A percentile compares a stretch with the other conserved stretches of the same genome.
Evolutionary conservation across 2,797 vertebrate species (phyloP).

Genomic region (Sebastolobus alascanus): DNA sequence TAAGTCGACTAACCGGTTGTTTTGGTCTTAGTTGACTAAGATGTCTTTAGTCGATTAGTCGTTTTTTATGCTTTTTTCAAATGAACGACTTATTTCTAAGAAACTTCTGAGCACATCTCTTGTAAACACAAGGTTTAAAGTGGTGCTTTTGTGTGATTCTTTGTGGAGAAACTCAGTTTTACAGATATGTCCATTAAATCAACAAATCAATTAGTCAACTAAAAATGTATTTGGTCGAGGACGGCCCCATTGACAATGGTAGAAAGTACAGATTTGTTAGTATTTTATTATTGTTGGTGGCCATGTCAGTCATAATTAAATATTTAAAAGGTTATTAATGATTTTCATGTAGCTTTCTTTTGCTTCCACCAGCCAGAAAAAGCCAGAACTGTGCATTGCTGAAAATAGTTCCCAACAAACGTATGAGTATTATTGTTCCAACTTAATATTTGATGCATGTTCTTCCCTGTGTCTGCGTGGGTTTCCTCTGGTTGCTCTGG

Average conservation of each 20-base stretch:
- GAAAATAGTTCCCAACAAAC: background rate
- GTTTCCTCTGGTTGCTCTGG: conserved; percentile 31
- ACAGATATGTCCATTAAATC: no score
- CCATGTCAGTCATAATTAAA: background rate
- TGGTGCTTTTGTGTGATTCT: no score
- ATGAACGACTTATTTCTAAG: background rate
- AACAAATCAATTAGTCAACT: no score
- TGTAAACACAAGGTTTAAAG: background rate
- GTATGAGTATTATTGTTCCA: background rate
- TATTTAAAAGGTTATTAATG: background rate
- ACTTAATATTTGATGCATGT: background rate
- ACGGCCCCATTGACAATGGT: no score
- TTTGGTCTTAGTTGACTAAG: no score
- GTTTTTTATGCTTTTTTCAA: no score
- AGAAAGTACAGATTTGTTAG: background rate
- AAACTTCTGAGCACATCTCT: background rate
- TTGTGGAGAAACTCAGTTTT: no score
- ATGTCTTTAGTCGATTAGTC: no score
- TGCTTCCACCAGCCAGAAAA: background rate
- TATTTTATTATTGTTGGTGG: background rate
- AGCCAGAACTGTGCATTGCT: background rate
- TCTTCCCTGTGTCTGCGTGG: conserved; percentile 1
- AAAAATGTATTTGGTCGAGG: no score
- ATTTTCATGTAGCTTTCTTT: background rate
- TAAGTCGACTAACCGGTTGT: no score